Evolutionary conservation across 2,888 invertebrate genomes (phyloP), one percentile per base, ranked within the genome.

Genomic region (Nebria salina): DNA sequence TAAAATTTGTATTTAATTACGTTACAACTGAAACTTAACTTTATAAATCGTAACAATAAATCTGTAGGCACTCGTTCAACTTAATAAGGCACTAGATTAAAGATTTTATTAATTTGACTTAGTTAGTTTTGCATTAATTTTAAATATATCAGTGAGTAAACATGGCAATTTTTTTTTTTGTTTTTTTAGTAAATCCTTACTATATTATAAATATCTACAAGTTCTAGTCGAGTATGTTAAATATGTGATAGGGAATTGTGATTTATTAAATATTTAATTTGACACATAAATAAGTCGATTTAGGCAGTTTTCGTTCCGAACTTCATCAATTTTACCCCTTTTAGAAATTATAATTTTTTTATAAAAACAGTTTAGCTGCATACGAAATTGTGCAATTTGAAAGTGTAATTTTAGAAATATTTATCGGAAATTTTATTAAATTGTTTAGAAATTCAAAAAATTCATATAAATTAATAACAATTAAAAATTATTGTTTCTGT

Each of bases 231-330:
- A 54, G 54, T 54, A 54, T 54, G 13, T 54, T 54, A 54, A 54
- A 54, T 54, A 54, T 41, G 41, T 41, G 25, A 25, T 43, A 11
- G 13, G 13, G n/a, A 75, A 65, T 75, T 75, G 41, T 74, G 42
- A 82, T 81, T 81, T 83, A 82, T 83, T 83, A 82, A 84, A 85
- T 84, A 84, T 84, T 84, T 83, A 83, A 83, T 84, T 84, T 84
- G 82, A 85, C 84, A 85, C 85, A 84, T 85, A 85, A 85, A 83
- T 84, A 83, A 85, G 85, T 85, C 85, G 3, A 54, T 54, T 54
- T 54, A 2, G 54, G 54, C 54, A 54, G 54, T 54, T 54, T 54
- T 54, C 54, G 54, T 54, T 54, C 8, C 54, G 54, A 13, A 54
- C 11, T 3, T 54, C 54, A 54, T 1, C 54, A 54, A 54, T 54